Evolutionary conservation across 2,797 vertebrate genomes (phyloP), one percentile per base, ranked within the genome.

Genomic region (Sciaenops ocellatus): DNA sequence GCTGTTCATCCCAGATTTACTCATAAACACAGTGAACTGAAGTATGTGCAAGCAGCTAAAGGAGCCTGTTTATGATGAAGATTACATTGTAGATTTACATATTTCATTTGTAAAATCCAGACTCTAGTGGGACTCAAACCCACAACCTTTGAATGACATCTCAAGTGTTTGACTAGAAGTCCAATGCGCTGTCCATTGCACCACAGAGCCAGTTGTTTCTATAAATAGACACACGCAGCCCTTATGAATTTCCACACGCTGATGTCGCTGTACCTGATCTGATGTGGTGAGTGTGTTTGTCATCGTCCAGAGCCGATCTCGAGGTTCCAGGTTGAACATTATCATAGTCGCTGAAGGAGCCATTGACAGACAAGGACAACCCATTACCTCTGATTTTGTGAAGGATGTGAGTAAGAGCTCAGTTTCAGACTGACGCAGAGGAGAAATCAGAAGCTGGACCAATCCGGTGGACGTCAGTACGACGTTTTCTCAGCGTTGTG

Each of bases 131-230:
- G 90, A 94, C 92, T 93, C 80, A 85, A 94, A 93, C 90, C 89
- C 56, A 91, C 90, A 94, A 91, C 92, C 91, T 94, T 92, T 94
- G 87, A 94, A 94, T 88, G 3, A 44, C 30, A 16, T 12, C 57
- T 9, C 46, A 20, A 18, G 28, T 41, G 28, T 6, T 24, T 30
- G 5, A 17, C 96, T 98, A 98, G 97, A 97, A 98, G 97, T 97
- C 97, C 97, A 98, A 98, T 97, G 97, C 97, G 96, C 97, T 98
- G 96, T 98, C 97, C 97, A 98, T 98, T 98, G 97, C 97, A 96
- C 97, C 97, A 98, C 96, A 96, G 97, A 98, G 97, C 97, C 97
- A 6, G 22, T 1, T 18, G 42, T 15, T 44, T 8, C 34, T 38
- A 38, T 9, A 38, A 38, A 38, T 9, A 38, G 34, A 1, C 34